phyloP scores from a whole-genome alignment of 2,888 invertebrate species.

The Pterostichus madidus region DNA sequence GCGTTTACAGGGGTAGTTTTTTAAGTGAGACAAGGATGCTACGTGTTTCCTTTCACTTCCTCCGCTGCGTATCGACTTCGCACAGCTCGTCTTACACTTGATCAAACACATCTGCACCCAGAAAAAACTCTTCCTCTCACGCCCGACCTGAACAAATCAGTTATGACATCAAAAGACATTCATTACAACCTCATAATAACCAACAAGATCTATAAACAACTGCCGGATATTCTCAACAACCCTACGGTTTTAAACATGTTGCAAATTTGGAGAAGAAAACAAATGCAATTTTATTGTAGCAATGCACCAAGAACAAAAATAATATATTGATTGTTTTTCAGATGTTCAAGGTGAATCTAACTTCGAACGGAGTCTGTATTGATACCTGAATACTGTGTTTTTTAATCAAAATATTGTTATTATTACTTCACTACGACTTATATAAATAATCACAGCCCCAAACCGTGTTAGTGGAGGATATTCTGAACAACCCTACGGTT shows the following conservation, averaged over 20 bases:
- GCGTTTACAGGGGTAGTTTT: conserved; percentile 62
- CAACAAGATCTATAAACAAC: background rate
- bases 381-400: too few species aligned
- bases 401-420: too few species aligned
- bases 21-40: conserved; percentile 59
- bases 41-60: conserved; percentile 64
- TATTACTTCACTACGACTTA: too few species aligned
- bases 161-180: conserved; percentile 30
- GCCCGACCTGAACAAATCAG: conserved; percentile 32
- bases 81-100: conserved; percentile 55
- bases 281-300: too few species aligned
- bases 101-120: conserved; percentile 61
- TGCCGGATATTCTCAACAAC: too few species aligned
- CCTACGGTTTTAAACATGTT: background rate
- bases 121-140: conserved; percentile 30
- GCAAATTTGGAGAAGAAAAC: conserved; percentile 17
- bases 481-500: too few species aligned
- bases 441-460: too few species aligned
- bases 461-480: too few species aligned
- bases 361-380: too few species aligned
- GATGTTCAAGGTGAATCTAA: too few species aligned
- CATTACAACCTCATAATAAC: background rate
- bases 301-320: conserved; percentile 16
- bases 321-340: too few species aligned
- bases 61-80: conserved; percentile 52